Evolutionary conservation across 2,888 invertebrate genomes (phyloP).

Genomic region (Cerastis rubricosa): DNA sequence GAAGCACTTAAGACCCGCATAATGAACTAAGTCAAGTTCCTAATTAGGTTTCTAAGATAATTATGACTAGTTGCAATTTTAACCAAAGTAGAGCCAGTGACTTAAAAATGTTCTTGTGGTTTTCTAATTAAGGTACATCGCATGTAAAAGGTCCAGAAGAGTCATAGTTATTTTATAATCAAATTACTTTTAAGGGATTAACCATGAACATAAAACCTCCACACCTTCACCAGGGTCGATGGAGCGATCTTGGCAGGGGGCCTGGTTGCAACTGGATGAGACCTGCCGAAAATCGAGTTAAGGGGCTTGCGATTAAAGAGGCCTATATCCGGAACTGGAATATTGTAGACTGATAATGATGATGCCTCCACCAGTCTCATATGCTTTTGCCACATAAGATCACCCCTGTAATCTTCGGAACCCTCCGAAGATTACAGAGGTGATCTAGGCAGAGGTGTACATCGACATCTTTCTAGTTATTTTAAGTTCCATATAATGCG

Average conservation of each 20-base stretch:
- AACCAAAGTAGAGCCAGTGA: background rate
- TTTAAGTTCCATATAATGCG: background rate
- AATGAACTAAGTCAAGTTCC: conserved; percentile 42
- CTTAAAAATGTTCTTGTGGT: conserved; percentile 22
- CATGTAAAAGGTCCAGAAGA: background rate
- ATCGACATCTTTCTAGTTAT: background rate
- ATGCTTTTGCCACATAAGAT: background rate
- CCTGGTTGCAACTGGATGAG: too few relatives aligned
- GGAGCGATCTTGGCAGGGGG: too few relatives aligned
- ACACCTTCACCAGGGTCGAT: too few relatives aligned
- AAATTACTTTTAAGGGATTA: background rate
- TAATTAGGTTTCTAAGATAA: conserved; percentile 54
- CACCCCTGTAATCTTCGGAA: background rate
- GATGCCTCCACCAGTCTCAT: background rate
- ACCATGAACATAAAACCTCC: too few relatives aligned
- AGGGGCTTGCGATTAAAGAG: too few relatives aligned
- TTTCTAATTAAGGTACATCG: background rate
- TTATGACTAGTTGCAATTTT: conserved; percentile 52
- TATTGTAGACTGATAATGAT: too few relatives aligned
- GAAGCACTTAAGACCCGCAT: conserved; percentile 41
- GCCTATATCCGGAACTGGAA: too few relatives aligned
- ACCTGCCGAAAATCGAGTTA: too few relatives aligned
- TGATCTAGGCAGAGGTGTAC: background rate
- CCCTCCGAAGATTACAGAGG: too few relatives aligned
- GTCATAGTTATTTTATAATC: background rate